These are phyloP conservation scores for Epirrita christyi DNA, from an alignment of 2,888 invertebrate species.

Conservation along the genomic window DNA sequence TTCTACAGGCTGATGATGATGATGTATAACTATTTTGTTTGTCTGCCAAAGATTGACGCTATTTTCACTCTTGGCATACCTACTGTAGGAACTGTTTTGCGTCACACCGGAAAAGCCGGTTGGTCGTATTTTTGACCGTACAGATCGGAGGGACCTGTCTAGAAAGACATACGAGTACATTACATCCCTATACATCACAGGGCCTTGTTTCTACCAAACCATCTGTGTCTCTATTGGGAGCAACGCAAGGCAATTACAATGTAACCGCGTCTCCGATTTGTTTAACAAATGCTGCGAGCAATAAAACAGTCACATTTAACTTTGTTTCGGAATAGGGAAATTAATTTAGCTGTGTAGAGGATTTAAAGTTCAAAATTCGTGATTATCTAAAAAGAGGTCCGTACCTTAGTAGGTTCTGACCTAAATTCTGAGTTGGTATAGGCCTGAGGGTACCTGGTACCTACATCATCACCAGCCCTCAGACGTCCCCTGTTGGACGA, in stretches of 20 bases:
- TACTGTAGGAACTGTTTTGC: no score
- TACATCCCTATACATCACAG: not conserved
- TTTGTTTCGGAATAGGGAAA: not conserved
- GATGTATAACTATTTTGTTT: no score
- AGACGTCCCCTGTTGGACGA: no score
- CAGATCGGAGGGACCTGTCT: not conserved
- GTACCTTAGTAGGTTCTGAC: no score
- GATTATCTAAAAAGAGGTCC: no score
- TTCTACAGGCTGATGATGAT: no score
- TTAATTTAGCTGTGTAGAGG: not conserved
- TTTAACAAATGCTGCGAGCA: constrained; percentile 11
- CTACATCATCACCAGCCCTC: no score
- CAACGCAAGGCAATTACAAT: constrained; percentile 31
- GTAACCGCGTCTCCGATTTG: constrained; percentile 25
- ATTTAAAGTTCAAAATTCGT: not conserved
- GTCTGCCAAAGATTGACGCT: no score
- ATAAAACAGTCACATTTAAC: not conserved
- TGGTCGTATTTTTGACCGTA: not conserved
- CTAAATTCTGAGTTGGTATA: no score
- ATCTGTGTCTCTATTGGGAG: constrained; percentile 10
- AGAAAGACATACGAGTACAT: not conserved
- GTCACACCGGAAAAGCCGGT: not conserved
- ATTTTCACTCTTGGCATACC: no score
- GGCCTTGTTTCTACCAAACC: not conserved
- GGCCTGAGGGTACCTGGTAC: no score